phyloP scores from a whole-genome alignment of 2,113 vertebrate genomes.

The Picathartes gymnocephalus region DNA sequence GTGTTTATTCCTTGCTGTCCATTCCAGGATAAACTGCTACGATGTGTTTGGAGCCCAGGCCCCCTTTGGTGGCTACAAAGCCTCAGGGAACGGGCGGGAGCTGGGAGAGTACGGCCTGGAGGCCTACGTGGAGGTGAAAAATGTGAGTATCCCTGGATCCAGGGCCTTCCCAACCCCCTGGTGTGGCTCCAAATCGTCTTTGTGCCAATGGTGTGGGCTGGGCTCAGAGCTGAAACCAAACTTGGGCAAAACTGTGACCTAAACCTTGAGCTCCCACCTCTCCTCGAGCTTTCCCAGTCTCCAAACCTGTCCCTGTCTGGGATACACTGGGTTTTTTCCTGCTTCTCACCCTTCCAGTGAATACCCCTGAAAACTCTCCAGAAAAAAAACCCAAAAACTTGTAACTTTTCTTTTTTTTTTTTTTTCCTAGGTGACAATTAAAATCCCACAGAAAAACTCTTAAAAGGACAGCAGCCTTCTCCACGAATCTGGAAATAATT shows the following conservation, averaged over 20 bases:
- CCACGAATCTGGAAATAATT: accelerated
- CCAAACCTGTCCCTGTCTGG: background rate
- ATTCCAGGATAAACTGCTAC: slow-evolving; percentile 93
- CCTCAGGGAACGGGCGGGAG: slow-evolving; percentile 90
- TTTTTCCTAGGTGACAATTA: slow-evolving; percentile 78
- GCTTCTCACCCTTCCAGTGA: background rate
- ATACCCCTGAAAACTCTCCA: background rate
- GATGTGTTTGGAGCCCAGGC: slow-evolving; percentile 89
- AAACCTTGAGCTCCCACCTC: background rate
- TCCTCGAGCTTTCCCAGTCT: background rate
- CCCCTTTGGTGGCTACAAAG: slow-evolving; percentile 94
- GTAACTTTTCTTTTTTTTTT: background rate
- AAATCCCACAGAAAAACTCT: slow-evolving; percentile 89
- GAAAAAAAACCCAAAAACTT: background rate
- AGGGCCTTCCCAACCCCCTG: background rate
- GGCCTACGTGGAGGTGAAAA: slow-evolving; percentile 92
- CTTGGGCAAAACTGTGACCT: background rate
- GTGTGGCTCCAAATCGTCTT: accelerated
- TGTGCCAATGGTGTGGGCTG: background rate
- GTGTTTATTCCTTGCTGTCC: background rate
- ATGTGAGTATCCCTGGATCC: slow-evolving; percentile 69
- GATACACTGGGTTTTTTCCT: background rate
- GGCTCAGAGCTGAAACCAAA: background rate
- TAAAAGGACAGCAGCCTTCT: slow-evolving; percentile 44
- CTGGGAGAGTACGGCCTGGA: slow-evolving; percentile 90